These are phyloP conservation scores for Dilophus febrilis DNA, from an alignment of 2,888 invertebrate species.

Conservation along the genomic window DNA sequence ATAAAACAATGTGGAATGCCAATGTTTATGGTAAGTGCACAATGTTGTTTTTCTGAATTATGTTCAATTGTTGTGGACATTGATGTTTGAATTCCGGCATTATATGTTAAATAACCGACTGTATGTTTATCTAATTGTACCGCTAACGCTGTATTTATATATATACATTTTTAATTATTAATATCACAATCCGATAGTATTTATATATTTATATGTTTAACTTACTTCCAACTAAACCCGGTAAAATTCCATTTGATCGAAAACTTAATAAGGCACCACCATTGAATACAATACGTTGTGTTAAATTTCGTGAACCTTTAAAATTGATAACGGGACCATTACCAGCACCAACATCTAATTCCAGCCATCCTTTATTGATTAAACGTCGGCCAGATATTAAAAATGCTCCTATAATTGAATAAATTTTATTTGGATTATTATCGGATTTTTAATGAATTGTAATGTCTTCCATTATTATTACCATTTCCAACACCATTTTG, in stretches of 20 bases:
- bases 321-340: constrained; percentile 64
- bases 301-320: constrained; percentile 61
- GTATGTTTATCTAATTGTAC: constrained; percentile 76
- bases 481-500: constrained; percentile 68
- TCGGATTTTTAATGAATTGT: too few species aligned
- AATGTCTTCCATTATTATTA: too few species aligned
- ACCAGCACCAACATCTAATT: constrained; percentile 70
- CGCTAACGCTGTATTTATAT: constrained; percentile 43
- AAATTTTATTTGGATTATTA: not conserved
- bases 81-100: constrained; percentile 48
- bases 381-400: constrained; percentile 59
- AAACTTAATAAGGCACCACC: constrained; percentile 61
- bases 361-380: constrained; percentile 73
- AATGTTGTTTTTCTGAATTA: constrained; percentile 50
- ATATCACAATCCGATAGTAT: not conserved
- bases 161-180: not conserved
- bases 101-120: constrained; percentile 74
- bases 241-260: constrained; percentile 55
- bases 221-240: constrained; percentile 62
- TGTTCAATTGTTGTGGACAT: constrained; percentile 69
- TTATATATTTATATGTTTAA: constrained; percentile 6
- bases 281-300: constrained; percentile 57
- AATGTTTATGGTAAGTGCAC: constrained; percentile 58
- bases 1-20: constrained; percentile 67
- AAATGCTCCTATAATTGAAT: constrained; percentile 39